Conservation (phyloP, 2,888 invertebrate species). For the Myopa testacea region DNA sequence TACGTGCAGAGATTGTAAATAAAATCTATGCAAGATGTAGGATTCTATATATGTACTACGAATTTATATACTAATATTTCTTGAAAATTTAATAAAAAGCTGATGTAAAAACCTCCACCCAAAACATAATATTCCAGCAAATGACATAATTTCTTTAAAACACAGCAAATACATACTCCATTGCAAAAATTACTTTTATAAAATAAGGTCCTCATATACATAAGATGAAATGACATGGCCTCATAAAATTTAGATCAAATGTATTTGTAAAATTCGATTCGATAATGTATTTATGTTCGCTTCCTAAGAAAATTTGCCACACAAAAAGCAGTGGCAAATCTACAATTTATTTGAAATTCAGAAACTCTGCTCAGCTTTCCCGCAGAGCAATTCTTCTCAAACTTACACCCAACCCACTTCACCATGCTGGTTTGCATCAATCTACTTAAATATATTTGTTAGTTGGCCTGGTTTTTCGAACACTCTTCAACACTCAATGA, state of each 20-base stretch:
- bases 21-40: too few species aligned
- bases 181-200: constrained; percentile 33
- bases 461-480: neutral
- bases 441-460: too few species aligned
- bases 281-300: too few species aligned
- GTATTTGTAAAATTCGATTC: constrained; percentile 11
- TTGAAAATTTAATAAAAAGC: too few species aligned
- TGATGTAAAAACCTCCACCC: constrained; percentile 9
- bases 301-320: neutral
- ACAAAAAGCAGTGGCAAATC: too few species aligned
- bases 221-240: constrained; percentile 50
- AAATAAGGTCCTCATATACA: too few species aligned
- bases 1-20: too few species aligned
- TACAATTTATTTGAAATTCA: neutral
- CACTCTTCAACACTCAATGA: too few species aligned
- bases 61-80: too few species aligned
- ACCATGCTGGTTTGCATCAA: neutral
- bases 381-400: neutral
- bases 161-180: neutral
- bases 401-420: neutral
- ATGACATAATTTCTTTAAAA: neutral
- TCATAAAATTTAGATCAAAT: constrained; percentile 49
- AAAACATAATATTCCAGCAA: neutral
- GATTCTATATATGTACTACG: too few species aligned
- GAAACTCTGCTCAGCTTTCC: too few species aligned